Evolutionary conservation across 2,113 vertebrate species (phyloP).

Genomic region (Eublepharis macularius): DNA sequence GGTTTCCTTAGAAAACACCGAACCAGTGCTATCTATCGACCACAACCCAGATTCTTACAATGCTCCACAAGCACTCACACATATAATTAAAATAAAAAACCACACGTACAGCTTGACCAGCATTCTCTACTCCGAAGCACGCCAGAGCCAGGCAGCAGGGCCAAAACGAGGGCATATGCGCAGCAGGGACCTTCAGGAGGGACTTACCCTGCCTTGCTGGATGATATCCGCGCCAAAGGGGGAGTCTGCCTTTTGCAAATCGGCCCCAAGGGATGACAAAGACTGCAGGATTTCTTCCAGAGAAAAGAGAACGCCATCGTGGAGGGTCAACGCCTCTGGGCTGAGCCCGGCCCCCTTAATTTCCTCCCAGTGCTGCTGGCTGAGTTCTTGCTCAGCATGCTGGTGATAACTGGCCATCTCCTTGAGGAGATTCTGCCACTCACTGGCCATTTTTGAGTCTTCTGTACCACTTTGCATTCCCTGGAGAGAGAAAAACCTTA

Average conservation of each 20-base stretch:
- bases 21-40: too few relatives aligned
- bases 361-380: conserved; percentile 44
- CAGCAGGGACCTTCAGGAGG: background rate
- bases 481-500: background rate
- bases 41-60: too few relatives aligned
- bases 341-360: background rate
- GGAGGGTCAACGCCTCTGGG: background rate
- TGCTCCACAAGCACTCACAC: too few relatives aligned
- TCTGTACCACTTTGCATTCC: background rate
- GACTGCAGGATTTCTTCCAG: conserved; percentile 28
- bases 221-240: background rate
- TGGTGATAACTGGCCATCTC: conserved; percentile 36
- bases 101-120: background rate
- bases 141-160: background rate
- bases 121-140: background rate
- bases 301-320: background rate
- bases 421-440: background rate
- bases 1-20: too few relatives aligned
- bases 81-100: too few relatives aligned
- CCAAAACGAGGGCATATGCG: too few relatives aligned
- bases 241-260: background rate
- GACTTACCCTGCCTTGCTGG: conserved; percentile 33
- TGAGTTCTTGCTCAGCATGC: conserved; percentile 10
- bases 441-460: background rate
- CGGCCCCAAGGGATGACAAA: background rate